phyloP scores from a whole-genome alignment of 2,113 vertebrate genomes.

The Trachemys scripta region DNA sequence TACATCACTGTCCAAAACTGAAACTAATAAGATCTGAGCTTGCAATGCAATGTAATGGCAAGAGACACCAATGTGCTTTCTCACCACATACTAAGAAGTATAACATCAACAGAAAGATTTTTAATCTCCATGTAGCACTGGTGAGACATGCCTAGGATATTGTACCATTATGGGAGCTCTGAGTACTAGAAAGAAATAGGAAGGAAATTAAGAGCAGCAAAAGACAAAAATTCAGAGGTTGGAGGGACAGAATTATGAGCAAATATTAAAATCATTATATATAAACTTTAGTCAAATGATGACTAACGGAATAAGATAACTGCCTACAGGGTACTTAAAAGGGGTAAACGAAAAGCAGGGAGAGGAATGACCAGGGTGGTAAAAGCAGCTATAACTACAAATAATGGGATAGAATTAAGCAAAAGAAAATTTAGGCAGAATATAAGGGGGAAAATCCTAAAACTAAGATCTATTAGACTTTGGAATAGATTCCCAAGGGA shows the following conservation, averaged over 20 bases:
- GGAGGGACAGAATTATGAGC: neutral
- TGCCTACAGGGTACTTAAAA: neutral
- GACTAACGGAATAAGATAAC: neutral
- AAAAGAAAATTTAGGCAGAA: neutral
- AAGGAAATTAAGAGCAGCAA: constrained; percentile 12
- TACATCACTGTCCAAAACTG: neutral
- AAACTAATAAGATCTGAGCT: neutral
- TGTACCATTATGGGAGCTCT: neutral
- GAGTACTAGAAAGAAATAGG: neutral
- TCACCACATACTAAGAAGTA: neutral
- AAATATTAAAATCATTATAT: neutral
- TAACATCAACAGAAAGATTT: neutral
- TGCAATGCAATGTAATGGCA: neutral
- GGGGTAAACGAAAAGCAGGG: neutral
- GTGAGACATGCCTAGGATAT: neutral
- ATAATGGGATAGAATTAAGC: neutral
- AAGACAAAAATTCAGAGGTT: neutral
- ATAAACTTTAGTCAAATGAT: neutral
- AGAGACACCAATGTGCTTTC: neutral
- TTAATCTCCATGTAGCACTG: neutral
- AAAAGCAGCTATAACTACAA: neutral
- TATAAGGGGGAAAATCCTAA: neutral
- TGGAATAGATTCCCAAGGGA: neutral
- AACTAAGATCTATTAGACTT: neutral
- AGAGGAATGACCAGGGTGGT: neutral